Conservation (phyloP, 2,888 invertebrate genomes). For the Cosmia pyralina region DNA sequence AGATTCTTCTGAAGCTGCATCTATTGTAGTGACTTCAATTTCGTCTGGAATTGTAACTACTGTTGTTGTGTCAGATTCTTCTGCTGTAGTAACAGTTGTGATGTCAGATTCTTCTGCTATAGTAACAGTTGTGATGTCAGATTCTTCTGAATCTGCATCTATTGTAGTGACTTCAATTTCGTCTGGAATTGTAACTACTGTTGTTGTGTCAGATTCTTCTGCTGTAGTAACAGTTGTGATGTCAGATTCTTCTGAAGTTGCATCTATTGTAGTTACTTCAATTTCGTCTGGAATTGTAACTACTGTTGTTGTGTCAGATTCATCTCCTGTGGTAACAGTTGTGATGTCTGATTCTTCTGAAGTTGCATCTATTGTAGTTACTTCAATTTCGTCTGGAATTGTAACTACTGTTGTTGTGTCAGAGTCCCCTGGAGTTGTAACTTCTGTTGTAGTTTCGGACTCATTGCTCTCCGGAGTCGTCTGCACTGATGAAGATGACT, state of each 20-base stretch:
- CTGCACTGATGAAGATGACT: constrained; percentile 34
- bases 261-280: not conserved
- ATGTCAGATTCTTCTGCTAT: constrained; percentile 2
- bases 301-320: not conserved
- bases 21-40: not conserved
- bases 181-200: not conserved
- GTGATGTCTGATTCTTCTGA: not conserved
- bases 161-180: not conserved
- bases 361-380: not conserved
- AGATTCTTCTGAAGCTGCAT: not conserved
- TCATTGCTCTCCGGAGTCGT: constrained; percentile 32
- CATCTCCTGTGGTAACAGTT: not conserved
- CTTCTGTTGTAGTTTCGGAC: constrained; percentile 20
- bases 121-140: not conserved
- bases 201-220: not conserved
- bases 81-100: not conserved
- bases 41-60: not conserved
- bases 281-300: not conserved
- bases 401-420: not conserved
- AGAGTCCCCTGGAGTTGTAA: not conserved
- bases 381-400: rapidly evolving
- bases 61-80: not conserved
- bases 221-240: not conserved
- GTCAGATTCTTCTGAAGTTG: not conserved
- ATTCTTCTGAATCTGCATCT: not conserved